Percentiles rank a stretch among this genome's conserved stretches.
These are phyloP conservation scores for Pterocles orientalis DNA, from an alignment of 2,113 vertebrate species.

Conservation along the genomic window DNA sequence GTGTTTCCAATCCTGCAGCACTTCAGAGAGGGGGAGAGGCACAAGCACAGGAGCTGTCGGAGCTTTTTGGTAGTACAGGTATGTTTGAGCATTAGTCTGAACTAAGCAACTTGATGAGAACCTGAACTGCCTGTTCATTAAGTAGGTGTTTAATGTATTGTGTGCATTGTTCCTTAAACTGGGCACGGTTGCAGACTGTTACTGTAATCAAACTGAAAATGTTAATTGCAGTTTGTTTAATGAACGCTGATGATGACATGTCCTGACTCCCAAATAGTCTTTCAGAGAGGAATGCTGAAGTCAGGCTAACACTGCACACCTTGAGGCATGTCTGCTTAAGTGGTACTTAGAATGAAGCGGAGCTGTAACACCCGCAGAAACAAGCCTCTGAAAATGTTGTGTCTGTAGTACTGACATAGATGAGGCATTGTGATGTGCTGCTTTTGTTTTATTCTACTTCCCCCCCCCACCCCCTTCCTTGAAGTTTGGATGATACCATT, in stretches of 20 bases:
- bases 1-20: not conserved
- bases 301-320: accelerated
- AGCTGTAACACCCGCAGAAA: not conserved
- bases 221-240: not conserved
- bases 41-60: not conserved
- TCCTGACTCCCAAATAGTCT: not conserved
- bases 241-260: not conserved
- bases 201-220: not conserved
- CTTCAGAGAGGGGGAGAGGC: not conserved
- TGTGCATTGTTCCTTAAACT: not conserved
- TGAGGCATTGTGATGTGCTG: not conserved
- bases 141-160: not conserved
- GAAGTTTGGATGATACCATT: not conserved
- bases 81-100: not conserved
- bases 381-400: not conserved
- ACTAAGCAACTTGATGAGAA: not conserved
- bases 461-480: too few species aligned
- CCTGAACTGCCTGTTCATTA: not conserved
- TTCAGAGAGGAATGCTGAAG: not conserved
- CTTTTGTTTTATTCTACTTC: not conserved
- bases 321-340: not conserved
- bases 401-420: not conserved
- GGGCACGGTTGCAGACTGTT: not conserved
- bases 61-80: not conserved
- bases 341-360: not conserved